Evolutionary conservation across 1,140 invertebrate genomes (phyloP).

Genomic region (Gonatopus flavifemur): DNA sequence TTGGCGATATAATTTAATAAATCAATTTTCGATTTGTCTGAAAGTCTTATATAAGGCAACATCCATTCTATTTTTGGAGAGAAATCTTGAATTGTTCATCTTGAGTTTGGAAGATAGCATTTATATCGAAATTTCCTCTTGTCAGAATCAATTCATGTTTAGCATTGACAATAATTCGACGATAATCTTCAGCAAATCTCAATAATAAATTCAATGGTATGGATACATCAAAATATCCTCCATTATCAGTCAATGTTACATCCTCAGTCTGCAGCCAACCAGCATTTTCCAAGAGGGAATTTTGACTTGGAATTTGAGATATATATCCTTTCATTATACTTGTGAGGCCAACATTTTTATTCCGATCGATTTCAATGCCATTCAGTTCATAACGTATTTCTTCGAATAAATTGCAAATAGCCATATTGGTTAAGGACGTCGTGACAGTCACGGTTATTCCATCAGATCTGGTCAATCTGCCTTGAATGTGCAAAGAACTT

Average conservation of each 20-base stretch:
- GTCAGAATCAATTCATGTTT: slow-evolving; percentile 55
- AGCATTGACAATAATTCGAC: slow-evolving; percentile 50
- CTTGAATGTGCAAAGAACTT: slow-evolving; percentile 41
- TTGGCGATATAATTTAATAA: slow-evolving; percentile 27
- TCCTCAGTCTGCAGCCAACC: no score
- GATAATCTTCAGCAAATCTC: slow-evolving; percentile 56
- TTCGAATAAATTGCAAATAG: slow-evolving; percentile 51
- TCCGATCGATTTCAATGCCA: slow-evolving; percentile 32
- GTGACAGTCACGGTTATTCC: slow-evolving; percentile 49
- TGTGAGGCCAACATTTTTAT: slow-evolving; percentile 9
- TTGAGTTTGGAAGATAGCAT: slow-evolving; percentile 10
- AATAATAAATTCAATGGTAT: slow-evolving; percentile 48
- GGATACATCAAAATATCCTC: slow-evolving; percentile 40
- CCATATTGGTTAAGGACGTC: no score
- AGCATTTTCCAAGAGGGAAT: background rate
- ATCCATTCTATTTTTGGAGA: slow-evolving; percentile 24
- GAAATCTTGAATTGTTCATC: slow-evolving; percentile 17
- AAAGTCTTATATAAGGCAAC: slow-evolving; percentile 25
- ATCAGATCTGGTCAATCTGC: slow-evolving; percentile 27
- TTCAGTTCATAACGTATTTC: slow-evolving; percentile 55
- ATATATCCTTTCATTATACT: slow-evolving; percentile 8
- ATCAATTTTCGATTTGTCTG: slow-evolving; percentile 24
- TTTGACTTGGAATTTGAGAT: background rate
- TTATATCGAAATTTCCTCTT: slow-evolving; percentile 37
- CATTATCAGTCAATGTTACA: background rate